Percentiles rank a stretch among this genome's conserved stretches.
phyloP scores from a whole-genome alignment of 1,140 invertebrate genomes.

The Chrysoperla carnea region DNA sequence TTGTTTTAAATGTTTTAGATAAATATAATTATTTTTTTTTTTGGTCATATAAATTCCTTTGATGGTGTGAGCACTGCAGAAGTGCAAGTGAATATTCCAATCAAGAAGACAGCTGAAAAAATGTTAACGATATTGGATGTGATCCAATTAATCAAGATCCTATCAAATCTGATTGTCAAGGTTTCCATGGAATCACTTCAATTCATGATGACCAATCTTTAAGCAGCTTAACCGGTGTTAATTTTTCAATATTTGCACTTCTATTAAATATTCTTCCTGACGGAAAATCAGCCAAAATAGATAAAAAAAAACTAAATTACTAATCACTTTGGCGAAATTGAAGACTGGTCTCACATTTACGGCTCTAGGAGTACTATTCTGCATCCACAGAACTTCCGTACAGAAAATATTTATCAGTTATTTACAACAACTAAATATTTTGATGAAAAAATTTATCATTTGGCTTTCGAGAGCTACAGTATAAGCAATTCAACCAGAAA shows the following conservation, averaged over 20 bases:
- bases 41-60: background rate
- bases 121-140: slow-evolving; percentile 4
- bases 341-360: slow-evolving; percentile 5
- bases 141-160: slow-evolving; percentile 4
- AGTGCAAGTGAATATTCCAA: slow-evolving; percentile 6
- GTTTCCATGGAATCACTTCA: slow-evolving; percentile 2
- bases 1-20: background rate
- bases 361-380: slow-evolving; percentile 12
- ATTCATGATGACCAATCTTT: slow-evolving; percentile 3
- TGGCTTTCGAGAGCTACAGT: slow-evolving; percentile 7
- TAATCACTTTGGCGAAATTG: too few relatives aligned
- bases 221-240: slow-evolving; percentile 5
- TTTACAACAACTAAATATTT: slow-evolving; percentile 3
- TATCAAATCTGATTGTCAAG: background rate
- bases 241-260: background rate
- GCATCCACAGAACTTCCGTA: slow-evolving; percentile 8
- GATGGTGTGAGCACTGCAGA: slow-evolving; percentile 5
- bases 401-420: slow-evolving; percentile 8
- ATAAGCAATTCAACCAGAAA: slow-evolving; percentile 9
- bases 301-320: too few relatives aligned
- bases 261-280: too few relatives aligned
- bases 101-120: background rate
- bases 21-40: slow-evolving; percentile 4
- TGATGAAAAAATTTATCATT: slow-evolving; percentile 6
- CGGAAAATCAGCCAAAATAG: too few relatives aligned